These are phyloP conservation scores for Taeniopygia guttata DNA, from an alignment of 2,797 vertebrate genomes.

Conservation along the genomic window DNA sequence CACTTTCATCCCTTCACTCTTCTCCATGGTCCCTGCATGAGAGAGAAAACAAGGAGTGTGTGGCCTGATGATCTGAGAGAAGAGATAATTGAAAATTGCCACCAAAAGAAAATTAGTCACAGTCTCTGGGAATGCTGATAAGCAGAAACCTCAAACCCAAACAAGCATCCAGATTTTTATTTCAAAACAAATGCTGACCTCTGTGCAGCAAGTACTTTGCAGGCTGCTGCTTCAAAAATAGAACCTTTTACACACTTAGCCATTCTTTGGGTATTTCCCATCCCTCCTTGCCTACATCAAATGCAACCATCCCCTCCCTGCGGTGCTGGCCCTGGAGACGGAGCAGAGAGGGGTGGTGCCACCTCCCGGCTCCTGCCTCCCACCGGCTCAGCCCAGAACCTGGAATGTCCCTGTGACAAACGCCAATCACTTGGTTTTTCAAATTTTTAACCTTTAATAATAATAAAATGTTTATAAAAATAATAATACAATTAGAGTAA, in stretches of 20 bases:
- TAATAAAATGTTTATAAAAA: too few species aligned
- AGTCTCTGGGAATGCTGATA: background rate
- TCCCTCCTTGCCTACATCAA: background rate
- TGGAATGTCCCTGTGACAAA: too few species aligned
- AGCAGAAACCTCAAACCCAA: background rate
- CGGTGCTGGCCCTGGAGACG: fast-evolving
- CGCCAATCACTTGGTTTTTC: too few species aligned
- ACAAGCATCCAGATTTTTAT: background rate
- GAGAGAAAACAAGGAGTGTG: background rate
- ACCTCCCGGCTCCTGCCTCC: background rate
- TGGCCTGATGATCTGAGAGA: background rate
- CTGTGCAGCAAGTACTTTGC: background rate
- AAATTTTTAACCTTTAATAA: too few species aligned
- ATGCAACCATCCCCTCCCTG: background rate
- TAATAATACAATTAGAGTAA: too few species aligned
- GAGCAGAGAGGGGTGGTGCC: background rate
- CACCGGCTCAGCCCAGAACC: fast-evolving
- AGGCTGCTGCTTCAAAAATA: background rate
- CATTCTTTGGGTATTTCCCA: background rate
- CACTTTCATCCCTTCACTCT: background rate
- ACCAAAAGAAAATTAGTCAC: background rate
- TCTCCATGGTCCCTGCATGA: background rate
- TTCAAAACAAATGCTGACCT: background rate
- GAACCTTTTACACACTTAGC: background rate
- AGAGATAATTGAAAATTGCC: background rate